Percentiles rank a stretch among this genome's conserved stretches.
Evolutionary conservation across 2,797 vertebrate genomes (phyloP).

Genomic region (Iguana delicatissima): DNA sequence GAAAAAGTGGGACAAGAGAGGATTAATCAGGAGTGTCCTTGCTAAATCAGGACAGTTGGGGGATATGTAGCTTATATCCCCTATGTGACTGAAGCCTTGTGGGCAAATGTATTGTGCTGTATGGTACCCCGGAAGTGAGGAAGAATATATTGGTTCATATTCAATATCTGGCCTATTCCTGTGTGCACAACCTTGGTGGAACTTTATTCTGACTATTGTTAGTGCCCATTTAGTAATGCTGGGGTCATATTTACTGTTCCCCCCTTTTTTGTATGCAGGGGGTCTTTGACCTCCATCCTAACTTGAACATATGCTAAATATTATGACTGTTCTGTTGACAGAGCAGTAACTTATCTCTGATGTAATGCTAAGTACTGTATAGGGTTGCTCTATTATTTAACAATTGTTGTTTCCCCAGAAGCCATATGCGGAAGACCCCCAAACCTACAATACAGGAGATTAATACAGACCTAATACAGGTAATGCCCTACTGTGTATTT

Average conservation of each 20-base stretch:
- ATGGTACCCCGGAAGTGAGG: neutral
- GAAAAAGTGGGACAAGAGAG: too few relatives aligned
- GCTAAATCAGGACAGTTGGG: neutral
- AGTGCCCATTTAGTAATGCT: too few relatives aligned
- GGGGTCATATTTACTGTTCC: neutral
- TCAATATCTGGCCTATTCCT: neutral
- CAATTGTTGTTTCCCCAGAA: neutral
- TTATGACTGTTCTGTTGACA: neutral
- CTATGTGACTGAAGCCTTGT: too few relatives aligned
- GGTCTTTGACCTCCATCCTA: neutral
- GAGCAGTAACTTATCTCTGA: too few relatives aligned
- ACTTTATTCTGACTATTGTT: neutral
- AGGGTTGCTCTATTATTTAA: neutral
- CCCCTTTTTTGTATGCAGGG: neutral
- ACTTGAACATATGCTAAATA: neutral
- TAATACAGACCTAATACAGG: neutral
- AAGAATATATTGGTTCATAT: too few relatives aligned
- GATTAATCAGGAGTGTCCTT: too few relatives aligned
- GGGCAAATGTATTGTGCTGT: neutral
- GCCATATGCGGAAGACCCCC: neutral
- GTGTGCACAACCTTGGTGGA: neutral
- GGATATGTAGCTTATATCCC: neutral
- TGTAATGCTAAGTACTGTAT: neutral
- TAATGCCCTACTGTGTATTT: neutral
- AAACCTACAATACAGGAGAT: neutral